Conservation (phyloP, 1,140 invertebrate species). For the Periplaneta americana region DNA sequence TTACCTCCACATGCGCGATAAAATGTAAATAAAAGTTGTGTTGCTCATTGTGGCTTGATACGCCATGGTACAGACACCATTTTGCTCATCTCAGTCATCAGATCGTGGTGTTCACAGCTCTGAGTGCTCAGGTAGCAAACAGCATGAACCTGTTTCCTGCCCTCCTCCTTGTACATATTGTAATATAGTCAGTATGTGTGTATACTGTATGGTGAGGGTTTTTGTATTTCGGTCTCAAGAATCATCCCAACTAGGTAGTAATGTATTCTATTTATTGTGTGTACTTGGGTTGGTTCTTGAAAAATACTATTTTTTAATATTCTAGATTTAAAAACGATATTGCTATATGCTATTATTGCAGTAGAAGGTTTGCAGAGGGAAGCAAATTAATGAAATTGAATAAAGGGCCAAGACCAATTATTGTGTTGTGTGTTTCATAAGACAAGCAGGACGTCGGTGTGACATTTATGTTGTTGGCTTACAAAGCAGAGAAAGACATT, state of each 20-base stretch:
- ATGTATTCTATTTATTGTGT: slow-evolving; percentile 17
- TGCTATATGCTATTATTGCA: background rate
- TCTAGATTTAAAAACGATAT: slow-evolving; percentile 7
- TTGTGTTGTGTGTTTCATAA: background rate
- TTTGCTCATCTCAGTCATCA: slow-evolving; percentile 15
- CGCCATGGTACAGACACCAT: background rate
- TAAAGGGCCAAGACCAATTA: background rate
- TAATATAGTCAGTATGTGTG: slow-evolving; percentile 6
- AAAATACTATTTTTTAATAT: slow-evolving; percentile 14
- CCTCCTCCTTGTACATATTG: slow-evolving; percentile 12
- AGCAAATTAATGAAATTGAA: no score
- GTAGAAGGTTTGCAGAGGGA: background rate
- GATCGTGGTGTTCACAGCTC: background rate
- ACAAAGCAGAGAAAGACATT: background rate
- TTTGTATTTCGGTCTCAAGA: slow-evolving; percentile 3
- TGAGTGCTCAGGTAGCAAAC: slow-evolving; percentile 3
- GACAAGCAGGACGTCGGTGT: background rate
- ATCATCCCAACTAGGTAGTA: slow-evolving; percentile 11
- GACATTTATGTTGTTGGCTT: background rate
- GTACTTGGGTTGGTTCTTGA: slow-evolving; percentile 12
- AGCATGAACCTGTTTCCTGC: slow-evolving; percentile 5
- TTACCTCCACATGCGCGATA: no score
- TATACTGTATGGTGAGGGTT: slow-evolving; percentile 10
- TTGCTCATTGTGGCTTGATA: slow-evolving; percentile 1
- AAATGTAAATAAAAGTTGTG: no score